Conservation (phyloP, 2,888 invertebrate genomes). For the Troides aeacus region DNA sequence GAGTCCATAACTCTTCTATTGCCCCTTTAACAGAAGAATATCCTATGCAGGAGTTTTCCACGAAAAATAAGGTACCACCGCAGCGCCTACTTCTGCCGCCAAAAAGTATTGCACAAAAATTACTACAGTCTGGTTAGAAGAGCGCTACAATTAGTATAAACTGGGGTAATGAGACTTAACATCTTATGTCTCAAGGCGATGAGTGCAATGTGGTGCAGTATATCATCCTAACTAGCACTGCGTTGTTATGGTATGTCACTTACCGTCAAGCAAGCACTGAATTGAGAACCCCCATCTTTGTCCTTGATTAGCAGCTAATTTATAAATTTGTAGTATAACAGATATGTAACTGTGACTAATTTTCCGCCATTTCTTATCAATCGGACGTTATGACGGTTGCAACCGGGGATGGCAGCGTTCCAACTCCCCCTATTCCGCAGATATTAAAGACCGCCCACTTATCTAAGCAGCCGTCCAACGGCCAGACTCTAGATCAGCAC, state of each 20-base stretch:
- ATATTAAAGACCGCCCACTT: slow-evolving; percentile 70
- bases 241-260: not conserved
- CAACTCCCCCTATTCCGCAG: slow-evolving; percentile 49
- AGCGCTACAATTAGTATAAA: too few relatives aligned
- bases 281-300: not conserved
- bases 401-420: slow-evolving; percentile 47
- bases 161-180: too few relatives aligned
- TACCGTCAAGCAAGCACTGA: not conserved
- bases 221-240: too few relatives aligned
- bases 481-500: slow-evolving; percentile 58
- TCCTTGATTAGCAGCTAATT: not conserved
- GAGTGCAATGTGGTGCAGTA: too few relatives aligned
- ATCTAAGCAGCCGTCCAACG: slow-evolving; percentile 51
- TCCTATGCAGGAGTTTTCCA: too few relatives aligned
- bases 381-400: slow-evolving; percentile 19
- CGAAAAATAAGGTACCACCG: too few relatives aligned
- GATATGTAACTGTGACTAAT: not conserved
- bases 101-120: too few relatives aligned
- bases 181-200: too few relatives aligned
- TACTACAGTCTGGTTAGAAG: too few relatives aligned
- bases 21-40: too few relatives aligned
- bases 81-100: too few relatives aligned
- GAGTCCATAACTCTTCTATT: too few relatives aligned
- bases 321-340: not conserved
- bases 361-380: slow-evolving; percentile 22